A percentile compares a stretch with the other conserved stretches of the same genome.
phyloP scores from a whole-genome alignment of 1,140 invertebrate genomes.

The Leptinotarsa defecta region DNA sequence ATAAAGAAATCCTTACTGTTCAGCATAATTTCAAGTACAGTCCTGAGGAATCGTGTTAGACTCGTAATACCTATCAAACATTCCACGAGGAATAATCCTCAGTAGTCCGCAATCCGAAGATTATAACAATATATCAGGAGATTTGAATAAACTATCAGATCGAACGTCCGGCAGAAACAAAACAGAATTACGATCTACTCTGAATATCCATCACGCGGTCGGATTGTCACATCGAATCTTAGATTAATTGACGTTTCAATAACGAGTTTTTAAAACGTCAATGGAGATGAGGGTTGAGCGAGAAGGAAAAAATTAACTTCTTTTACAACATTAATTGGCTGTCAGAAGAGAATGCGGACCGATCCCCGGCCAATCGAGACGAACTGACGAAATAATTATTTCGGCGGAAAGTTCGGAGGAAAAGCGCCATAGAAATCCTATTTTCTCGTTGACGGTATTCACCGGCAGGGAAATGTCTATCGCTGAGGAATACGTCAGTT shows the following conservation, averaged over 20 bases:
- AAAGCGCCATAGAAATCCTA: conserved; percentile 14
- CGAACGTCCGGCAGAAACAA: not conserved
- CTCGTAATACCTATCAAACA: not conserved
- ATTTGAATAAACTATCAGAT: conserved; percentile 11
- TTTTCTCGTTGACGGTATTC: not conserved
- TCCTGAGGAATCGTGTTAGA: too few species aligned
- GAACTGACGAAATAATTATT: conserved; percentile 5
- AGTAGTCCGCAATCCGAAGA: not conserved
- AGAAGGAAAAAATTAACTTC: conserved; percentile 34
- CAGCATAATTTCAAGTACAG: too few species aligned
- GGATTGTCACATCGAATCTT: conserved; percentile 42
- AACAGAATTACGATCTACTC: conserved; percentile 9
- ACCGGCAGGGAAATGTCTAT: too few species aligned
- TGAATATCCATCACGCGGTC: conserved; percentile 37
- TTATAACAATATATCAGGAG: not conserved
- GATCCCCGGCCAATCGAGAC: not conserved
- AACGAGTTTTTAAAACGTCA: conserved; percentile 44
- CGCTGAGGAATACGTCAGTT: too few species aligned
- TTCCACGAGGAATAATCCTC: not conserved
- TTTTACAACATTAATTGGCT: conserved; percentile 42
- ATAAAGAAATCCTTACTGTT: too few species aligned
- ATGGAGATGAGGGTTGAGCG: conserved; percentile 35
- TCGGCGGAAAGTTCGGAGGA: conserved; percentile 1
- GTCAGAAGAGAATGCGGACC: conserved; percentile 33
- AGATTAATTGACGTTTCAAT: conserved; percentile 44